Evolutionary conservation across 2,797 vertebrate species (phyloP).

Genomic region (Smutsia gigantea): DNA sequence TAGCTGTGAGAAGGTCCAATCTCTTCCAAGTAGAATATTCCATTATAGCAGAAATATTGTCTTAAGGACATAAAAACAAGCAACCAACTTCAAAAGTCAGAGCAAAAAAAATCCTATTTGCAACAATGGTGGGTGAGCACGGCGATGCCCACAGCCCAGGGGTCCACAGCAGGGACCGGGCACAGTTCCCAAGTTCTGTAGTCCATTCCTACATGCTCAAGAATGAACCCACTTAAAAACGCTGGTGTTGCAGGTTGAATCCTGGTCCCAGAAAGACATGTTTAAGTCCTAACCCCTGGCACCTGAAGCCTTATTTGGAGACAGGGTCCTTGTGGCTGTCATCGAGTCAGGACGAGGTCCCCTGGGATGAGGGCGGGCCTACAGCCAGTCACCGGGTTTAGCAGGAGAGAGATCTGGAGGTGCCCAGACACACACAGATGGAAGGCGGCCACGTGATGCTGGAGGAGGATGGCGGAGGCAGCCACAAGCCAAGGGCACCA

Average conservation of each 20-base stretch:
- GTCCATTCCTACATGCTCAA: not conserved
- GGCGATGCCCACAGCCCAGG: not conserved
- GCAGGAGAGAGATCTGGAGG: not conserved
- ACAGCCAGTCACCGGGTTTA: not conserved
- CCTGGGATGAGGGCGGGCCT: not conserved
- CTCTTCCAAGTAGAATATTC: slow-evolving; percentile 65
- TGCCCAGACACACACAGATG: not conserved
- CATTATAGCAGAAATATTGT: not conserved
- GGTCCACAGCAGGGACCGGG: not conserved
- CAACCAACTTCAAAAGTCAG: not conserved
- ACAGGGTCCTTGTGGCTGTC: not conserved
- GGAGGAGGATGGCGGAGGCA: not conserved
- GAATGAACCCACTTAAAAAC: not conserved
- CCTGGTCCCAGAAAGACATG: not conserved
- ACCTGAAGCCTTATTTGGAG: not conserved
- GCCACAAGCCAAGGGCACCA: not conserved
- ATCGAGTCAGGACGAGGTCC: not conserved
- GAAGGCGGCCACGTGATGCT: not conserved
- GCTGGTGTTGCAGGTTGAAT: not conserved
- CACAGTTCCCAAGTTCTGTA: not conserved
- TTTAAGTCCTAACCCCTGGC: not conserved
- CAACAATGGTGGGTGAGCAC: not conserved
- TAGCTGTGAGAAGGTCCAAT: slow-evolving; percentile 36
- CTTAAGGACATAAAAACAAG: slow-evolving; percentile 32
- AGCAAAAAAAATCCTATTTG: not conserved